phyloP scores from a whole-genome alignment of 2,888 invertebrate species.

The Cremastinae sp. region DNA sequence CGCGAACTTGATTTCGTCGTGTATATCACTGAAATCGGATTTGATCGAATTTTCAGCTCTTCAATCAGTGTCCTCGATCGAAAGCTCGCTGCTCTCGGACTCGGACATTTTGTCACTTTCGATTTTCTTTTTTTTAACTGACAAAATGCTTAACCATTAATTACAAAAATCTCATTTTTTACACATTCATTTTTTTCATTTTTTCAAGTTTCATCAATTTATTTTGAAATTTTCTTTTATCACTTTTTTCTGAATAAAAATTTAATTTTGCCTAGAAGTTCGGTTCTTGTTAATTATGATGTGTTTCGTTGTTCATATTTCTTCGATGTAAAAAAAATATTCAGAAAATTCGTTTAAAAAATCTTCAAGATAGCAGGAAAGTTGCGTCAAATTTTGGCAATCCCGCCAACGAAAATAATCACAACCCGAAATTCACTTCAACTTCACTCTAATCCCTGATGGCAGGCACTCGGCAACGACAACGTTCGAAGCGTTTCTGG shows the following conservation, averaged over 20 bases:
- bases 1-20: neutral
- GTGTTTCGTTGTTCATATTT: too few relatives aligned
- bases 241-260: too few relatives aligned
- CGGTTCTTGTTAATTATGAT: too few relatives aligned
- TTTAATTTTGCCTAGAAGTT: too few relatives aligned
- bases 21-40: slow-evolving; percentile 61
- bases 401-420: neutral
- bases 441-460: slow-evolving; percentile 54
- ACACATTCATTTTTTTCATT: slow-evolving; percentile 14
- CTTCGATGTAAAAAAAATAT: too few relatives aligned
- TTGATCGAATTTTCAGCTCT: slow-evolving; percentile 50
- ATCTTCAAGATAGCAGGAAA: too few relatives aligned
- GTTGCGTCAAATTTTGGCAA: neutral
- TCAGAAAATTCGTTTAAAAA: too few relatives aligned
- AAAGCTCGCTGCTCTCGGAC: slow-evolving; percentile 73
- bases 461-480: neutral
- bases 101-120: slow-evolving; percentile 73
- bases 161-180: neutral
- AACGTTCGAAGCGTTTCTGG: slow-evolving; percentile 12
- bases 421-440: slow-evolving; percentile 20
- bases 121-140: neutral
- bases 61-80: slow-evolving; percentile 62
- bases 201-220: too few relatives aligned
- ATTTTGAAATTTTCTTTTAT: too few relatives aligned
- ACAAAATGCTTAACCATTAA: neutral